Conservation (phyloP, 2,888 invertebrate species). For the Rhorus exstirpatorius region DNA sequence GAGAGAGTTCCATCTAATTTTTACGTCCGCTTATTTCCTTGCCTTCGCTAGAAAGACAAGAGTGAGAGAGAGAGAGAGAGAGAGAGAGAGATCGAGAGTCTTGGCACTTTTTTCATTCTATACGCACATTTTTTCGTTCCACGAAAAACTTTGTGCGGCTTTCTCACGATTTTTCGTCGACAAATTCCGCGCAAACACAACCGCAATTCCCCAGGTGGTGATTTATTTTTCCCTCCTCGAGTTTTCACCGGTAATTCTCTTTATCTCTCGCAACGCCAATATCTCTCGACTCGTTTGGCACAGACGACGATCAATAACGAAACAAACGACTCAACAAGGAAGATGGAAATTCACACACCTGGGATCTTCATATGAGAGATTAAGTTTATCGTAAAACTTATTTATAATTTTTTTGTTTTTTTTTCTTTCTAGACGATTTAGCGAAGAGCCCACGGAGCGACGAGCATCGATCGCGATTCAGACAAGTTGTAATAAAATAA, state of each 20-base stretch:
- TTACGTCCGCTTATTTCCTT: slow-evolving; percentile 49
- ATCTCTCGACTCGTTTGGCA: slow-evolving; percentile 10
- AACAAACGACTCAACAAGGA: no score
- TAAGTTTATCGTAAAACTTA: no score
- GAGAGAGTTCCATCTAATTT: slow-evolving; percentile 55
- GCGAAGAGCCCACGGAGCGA: no score
- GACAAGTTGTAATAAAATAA: no score
- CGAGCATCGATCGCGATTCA: no score
- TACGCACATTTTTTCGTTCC: not conserved
- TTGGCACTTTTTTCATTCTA: slow-evolving; percentile 16
- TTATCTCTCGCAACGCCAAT: slow-evolving; percentile 34
- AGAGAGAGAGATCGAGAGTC: no score
- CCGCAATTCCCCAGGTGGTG: not conserved
- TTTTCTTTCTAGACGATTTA: no score
- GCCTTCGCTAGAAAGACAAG: slow-evolving; percentile 51
- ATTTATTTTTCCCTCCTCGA: not conserved
- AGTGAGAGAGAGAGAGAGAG: not conserved
- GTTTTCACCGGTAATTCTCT: not conserved
- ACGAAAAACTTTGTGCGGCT: not conserved
- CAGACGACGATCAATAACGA: slow-evolving; percentile 32
- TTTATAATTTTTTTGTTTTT: no score
- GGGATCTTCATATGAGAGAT: no score
- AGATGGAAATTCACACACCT: no score
- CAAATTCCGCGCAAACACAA: not conserved
- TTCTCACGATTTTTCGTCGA: slow-evolving; percentile 4